Conservation (phyloP, 1,140 invertebrate species). For the Pemphigus obesinymphae region DNA sequence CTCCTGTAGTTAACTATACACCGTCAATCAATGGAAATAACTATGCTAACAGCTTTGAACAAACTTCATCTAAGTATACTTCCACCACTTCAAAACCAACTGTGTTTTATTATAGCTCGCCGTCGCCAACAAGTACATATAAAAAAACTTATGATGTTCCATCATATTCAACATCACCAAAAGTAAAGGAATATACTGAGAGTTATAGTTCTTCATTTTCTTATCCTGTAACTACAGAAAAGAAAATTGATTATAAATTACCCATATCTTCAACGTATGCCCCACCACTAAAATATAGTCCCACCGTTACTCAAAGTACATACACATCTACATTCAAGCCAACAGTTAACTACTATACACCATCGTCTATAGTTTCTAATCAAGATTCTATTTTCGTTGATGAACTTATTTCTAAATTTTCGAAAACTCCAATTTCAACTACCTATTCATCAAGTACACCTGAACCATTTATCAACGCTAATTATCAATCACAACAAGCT, state of each 20-base stretch:
- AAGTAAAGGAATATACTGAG: neutral
- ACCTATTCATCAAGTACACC: neutral
- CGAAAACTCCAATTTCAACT: neutral
- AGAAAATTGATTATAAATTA: neutral
- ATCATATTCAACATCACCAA: neutral
- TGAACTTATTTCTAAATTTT: neutral
- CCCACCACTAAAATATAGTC: neutral
- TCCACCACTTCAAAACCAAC: neutral
- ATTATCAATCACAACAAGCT: neutral
- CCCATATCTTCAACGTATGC: neutral
- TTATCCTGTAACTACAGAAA: neutral
- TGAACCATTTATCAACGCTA: neutral
- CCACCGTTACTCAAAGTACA: neutral
- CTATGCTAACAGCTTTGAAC: neutral
- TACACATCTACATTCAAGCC: neutral
- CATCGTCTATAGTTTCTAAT: neutral
- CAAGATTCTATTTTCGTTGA: neutral
- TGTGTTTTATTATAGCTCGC: neutral
- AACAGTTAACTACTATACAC: conserved; percentile 5
- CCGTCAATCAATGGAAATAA: neutral
- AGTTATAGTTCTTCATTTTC: neutral
- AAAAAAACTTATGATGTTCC: neutral
- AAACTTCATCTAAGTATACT: neutral
- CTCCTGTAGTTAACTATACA: neutral
- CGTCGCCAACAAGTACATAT: neutral